phyloP scores from a whole-genome alignment of 2,888 invertebrate species.

The Lochmaea crataegi region DNA sequence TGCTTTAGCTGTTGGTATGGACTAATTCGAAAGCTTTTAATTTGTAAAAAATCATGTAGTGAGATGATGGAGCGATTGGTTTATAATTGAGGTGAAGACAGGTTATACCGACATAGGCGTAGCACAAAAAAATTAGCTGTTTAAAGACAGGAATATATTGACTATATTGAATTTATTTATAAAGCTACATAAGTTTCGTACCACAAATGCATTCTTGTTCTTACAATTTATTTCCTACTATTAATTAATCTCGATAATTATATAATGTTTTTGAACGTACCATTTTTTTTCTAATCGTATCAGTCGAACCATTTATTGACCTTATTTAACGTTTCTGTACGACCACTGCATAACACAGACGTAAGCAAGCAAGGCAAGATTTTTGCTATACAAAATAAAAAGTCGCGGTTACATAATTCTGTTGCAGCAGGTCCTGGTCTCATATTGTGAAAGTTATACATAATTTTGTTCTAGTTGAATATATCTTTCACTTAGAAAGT shows the following conservation, averaged over 20 bases:
- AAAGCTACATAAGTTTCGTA: no score
- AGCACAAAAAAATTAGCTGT: no score
- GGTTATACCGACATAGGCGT: no score
- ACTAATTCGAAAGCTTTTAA: no score
- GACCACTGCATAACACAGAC: background rate
- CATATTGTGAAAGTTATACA: constrained; percentile 46
- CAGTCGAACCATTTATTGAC: background rate
- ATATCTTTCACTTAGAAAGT: constrained; percentile 54
- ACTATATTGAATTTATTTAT: no score
- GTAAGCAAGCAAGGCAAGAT: constrained; percentile 4
- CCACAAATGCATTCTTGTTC: background rate
- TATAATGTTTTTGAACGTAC: background rate
- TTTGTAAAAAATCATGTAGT: no score
- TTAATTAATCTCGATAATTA: background rate
- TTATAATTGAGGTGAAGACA: no score
- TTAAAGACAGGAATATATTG: no score
- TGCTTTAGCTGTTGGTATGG: no score
- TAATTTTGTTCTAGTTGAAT: constrained; percentile 47
- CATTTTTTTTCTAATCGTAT: background rate
- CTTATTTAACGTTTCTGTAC: background rate
- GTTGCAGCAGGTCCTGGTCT: constrained; percentile 41
- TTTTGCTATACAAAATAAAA: constrained; percentile 25
- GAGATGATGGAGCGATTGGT: no score
- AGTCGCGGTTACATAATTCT: constrained; percentile 22
- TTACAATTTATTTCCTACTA: background rate